phyloP scores from a whole-genome alignment of 30 jellyfish, hydroid and myxozoan species.

The Hydractinia symbiolongicarpus region DNA sequence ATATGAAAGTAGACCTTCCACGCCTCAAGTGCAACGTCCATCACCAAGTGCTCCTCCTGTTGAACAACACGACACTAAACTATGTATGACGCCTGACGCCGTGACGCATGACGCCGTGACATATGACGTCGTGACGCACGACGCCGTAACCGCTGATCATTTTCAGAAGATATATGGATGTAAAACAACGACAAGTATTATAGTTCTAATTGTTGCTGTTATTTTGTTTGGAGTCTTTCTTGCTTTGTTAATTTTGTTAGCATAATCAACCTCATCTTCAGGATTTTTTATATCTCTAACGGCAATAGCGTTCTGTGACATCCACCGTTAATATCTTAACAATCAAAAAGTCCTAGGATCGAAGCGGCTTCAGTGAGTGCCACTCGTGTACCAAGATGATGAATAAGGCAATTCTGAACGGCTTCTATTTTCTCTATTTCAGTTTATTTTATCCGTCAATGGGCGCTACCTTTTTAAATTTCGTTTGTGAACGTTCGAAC shows the following conservation, averaged over 20 bases:
- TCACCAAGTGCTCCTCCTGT: conserved; percentile 2
- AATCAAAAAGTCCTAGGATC: no score
- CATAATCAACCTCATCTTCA: background rate
- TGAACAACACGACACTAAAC: background rate
- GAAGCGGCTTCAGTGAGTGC: no score
- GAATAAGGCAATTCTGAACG: no score
- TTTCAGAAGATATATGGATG: conserved; percentile 15
- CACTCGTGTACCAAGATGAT: no score
- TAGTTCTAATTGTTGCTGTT: conserved; percentile 6
- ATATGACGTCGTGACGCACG: background rate
- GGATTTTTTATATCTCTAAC: no score
- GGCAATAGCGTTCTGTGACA: no score
- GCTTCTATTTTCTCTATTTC: no score
- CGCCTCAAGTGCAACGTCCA: background rate
- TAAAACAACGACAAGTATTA: conserved; percentile 2
- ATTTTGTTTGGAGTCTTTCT: conserved; percentile 2
- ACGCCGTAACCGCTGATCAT: conserved; percentile 1
- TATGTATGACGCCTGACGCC: background rate
- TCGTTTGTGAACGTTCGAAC: no score
- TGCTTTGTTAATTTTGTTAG: background rate
- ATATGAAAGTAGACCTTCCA: conserved; percentile 21
- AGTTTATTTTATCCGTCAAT: no score
- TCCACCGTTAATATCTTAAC: no score
- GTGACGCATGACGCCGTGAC: background rate
- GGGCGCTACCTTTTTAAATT: no score